Conservation (phyloP, 1,140 invertebrate species). For the Drosophila novamexicana region DNA sequence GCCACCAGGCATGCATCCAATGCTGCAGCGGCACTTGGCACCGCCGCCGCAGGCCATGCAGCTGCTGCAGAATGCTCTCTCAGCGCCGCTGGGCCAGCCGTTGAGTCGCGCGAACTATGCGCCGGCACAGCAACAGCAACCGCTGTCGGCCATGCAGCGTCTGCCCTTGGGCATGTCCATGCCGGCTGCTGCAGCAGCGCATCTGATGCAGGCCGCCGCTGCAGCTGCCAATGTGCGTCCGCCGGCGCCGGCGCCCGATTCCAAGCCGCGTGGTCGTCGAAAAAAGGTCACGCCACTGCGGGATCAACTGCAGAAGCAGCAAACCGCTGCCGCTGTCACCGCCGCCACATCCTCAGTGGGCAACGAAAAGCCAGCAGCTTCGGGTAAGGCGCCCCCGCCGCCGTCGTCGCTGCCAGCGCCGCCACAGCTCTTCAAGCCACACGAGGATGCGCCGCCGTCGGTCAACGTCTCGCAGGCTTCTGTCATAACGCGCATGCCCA, state of each 20-base stretch:
- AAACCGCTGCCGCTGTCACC: conserved; percentile 78
- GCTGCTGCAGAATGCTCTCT: conserved; percentile 74
- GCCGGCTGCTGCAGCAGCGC: conserved; percentile 59
- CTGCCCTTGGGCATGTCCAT: conserved; percentile 64
- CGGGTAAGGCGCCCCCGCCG: conserved; percentile 42
- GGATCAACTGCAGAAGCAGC: conserved; percentile 75
- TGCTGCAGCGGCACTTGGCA: conserved; percentile 65
- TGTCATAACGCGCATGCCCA: conserved; percentile 88
- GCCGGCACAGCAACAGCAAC: conserved; percentile 28
- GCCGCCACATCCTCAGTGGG: conserved; percentile 55
- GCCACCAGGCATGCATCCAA: conserved; percentile 60
- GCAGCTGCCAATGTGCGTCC: conserved; percentile 48
- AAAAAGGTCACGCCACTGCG: conserved; percentile 80
- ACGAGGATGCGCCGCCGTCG: conserved; percentile 63
- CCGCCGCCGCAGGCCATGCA: conserved; percentile 69
- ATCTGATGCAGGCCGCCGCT: conserved; percentile 63
- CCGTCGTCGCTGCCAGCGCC: conserved; percentile 42
- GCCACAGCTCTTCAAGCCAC: conserved; percentile 84
- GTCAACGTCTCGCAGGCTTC: conserved; percentile 85
- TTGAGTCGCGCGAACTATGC: conserved; percentile 57
- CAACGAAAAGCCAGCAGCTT: conserved; percentile 39
- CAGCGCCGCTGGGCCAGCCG: conserved; percentile 70
- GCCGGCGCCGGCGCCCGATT: conserved; percentile 32
- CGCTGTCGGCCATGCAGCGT: conserved; percentile 45
- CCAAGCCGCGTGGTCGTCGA: conserved; percentile 72